Evolutionary conservation across 2,888 invertebrate genomes (phyloP).

Genomic region (Halocaridina rubra): DNA sequence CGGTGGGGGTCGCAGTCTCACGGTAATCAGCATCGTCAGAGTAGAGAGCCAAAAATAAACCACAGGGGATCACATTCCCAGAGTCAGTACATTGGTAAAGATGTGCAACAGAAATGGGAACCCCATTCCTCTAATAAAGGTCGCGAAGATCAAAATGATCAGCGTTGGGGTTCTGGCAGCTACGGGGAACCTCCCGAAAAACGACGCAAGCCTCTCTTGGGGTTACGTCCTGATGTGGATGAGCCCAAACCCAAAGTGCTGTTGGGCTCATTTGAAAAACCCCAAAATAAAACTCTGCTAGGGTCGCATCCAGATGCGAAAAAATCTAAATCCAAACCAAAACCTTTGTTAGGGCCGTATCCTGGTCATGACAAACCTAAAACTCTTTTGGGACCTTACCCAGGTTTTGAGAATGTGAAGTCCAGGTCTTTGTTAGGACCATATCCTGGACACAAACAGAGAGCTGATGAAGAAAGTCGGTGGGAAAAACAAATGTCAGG

Average conservation of each 20-base stretch:
- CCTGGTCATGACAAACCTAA: background rate
- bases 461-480: background rate
- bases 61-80: background rate
- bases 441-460: background rate
- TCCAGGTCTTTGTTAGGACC: background rate
- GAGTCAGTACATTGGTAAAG: background rate
- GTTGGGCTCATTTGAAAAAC: too few relatives aligned
- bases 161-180: background rate
- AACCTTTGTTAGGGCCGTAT: background rate
- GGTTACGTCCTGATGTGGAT: background rate
- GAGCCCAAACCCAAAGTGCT: background rate
- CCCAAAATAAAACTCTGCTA: background rate
- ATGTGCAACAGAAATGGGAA: background rate
- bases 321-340: background rate
- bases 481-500: background rate
- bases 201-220: background rate
- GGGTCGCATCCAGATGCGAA: background rate
- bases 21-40: background rate
- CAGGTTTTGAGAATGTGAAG: background rate
- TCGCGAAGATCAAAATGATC: background rate
- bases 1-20: background rate
- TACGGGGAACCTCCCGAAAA: background rate
- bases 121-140: background rate
- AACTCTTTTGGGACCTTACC: background rate
- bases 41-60: background rate